Conservation (phyloP, 2,797 vertebrate species). For the Pantherophis vulpinus region DNA sequence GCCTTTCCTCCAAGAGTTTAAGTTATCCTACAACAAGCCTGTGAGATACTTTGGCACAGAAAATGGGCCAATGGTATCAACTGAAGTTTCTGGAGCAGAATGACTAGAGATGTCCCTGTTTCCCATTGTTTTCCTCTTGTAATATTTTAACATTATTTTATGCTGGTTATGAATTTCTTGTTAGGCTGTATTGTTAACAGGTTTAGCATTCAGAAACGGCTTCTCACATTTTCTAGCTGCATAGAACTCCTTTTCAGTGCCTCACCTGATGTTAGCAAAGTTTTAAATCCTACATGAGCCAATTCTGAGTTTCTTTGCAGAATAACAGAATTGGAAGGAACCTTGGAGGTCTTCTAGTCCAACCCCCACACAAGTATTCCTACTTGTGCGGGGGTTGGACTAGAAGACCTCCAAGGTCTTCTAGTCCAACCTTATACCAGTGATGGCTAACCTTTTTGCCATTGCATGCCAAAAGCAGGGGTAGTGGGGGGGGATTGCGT, state of each 20-base stretch:
- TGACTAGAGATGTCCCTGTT: background rate
- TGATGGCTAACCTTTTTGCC: no score
- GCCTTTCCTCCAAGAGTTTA: background rate
- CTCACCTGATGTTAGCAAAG: background rate
- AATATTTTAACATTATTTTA: background rate
- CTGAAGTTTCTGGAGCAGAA: background rate
- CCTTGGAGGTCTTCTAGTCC: background rate
- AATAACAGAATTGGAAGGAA: background rate
- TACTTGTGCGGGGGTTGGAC: no score
- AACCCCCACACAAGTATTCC: no score
- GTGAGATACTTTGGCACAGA: background rate
- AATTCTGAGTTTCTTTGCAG: background rate
- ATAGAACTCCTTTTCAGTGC: background rate
- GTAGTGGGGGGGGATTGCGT: no score
- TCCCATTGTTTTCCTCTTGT: background rate
- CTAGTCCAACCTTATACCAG: no score
- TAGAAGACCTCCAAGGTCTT: no score
- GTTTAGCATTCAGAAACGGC: background rate
- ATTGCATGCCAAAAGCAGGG: no score
- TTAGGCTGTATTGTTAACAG: background rate
- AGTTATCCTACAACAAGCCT: background rate
- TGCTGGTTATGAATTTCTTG: background rate
- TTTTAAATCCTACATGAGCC: background rate
- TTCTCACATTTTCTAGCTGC: background rate
- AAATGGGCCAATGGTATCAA: background rate